Base-by-base conservation (phyloP, 2,797 vertebrate species). In the Arctocebus calabarensis region DNA sequence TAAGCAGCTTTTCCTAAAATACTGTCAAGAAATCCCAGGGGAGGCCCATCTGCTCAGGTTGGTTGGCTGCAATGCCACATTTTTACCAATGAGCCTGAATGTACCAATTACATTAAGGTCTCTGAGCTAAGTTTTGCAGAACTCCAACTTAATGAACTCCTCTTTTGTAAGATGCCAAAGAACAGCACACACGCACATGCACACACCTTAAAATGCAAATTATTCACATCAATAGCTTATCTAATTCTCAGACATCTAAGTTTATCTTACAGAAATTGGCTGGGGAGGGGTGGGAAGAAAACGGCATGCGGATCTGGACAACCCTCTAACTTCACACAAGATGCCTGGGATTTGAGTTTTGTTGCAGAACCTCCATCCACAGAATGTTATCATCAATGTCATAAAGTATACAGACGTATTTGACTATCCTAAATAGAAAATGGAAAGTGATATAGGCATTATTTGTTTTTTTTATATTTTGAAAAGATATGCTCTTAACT, bases 381-480 rank as follows among this genome's bases (percentile, higher is more conserved):
- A 32, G 52, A 52, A 82, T 43, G 55, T 59, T 71, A 71, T 4
- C 19, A n/a, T 92, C 64, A 81, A 55, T 45, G 55, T 84, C 32
- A 40, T 32, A 61, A 90, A 88, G 88, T 81, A 86, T 2, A 84
- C 23, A 94, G 83, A 89, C 11, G 48, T 70, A 62, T 37, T 45
- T 74, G 9, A 70, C 29, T 45, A 10, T 70, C 34, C 27, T 79
- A 88, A 92, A 34, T n/a, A 94, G 62, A 94, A 97, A 90, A 66
- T 55, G 40, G 66, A 75, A 96, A 87, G 20, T 71, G 37, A 91
- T 23, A 48, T 25, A 43, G 68, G 34, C 89, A 85, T 52, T 52
- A 45, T 10, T 55, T 52, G n/a, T 88, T 89, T 75, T 52, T 48
- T 88, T 89, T 75, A 40, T 40, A 40, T 25, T 70, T 90, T 92